Base-by-base conservation (phyloP, 1,140 invertebrate species). In the Globodera rostochiensis region DNA sequence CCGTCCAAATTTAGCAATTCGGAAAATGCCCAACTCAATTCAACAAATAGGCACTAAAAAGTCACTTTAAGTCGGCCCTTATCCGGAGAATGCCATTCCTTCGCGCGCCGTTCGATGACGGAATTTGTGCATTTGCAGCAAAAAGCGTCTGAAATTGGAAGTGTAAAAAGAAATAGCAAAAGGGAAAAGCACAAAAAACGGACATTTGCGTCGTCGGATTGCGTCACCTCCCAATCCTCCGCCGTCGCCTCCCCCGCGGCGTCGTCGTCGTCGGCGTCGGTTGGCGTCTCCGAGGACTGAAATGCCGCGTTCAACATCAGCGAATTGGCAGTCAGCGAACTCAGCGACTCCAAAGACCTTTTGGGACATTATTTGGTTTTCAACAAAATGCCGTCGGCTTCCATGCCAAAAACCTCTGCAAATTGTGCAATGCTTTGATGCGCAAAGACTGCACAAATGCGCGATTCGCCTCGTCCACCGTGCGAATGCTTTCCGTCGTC, bases 281-380 rank as follows among this genome's bases (percentile, higher is more conserved):
- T 64, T 64, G 15, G 15, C 19, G 64, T 47, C 66, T 78, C 76
- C 2, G n/a, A 8, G 25, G 76, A 45, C 49, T 78, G n/a, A 50
- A 78, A n/a, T n/a, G 76, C 76, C 66, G 76, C 70, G 66, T 78
- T 78, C 49, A 78, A 49, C 64, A 78, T 78, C 70, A 78, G 66
- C 11, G 76, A 78, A 67, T 67, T 78, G 66, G 76, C 76, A 6
- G 64, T 78, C 70, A 78, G n/a, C 8, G 76, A 78, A 4, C 50
- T 64, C n/a, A 64, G n/a, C 21, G 76, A 78, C 70, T 78, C 76
- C 13, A 78, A 25, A 3, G 74, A 76, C 36, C 74, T 36, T 36
- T 36, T 76, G 66, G 25, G 60, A 49, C 4, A 74, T 13, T 50
- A 53, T 11, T 11, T 53, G 53, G 8, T 53, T 53, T 53, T 3